A percentile compares a stretch with the other conserved stretches of the same genome.
Conservation (phyloP, 2,888 invertebrate species). For the Drosophila subquinaria region DNA sequence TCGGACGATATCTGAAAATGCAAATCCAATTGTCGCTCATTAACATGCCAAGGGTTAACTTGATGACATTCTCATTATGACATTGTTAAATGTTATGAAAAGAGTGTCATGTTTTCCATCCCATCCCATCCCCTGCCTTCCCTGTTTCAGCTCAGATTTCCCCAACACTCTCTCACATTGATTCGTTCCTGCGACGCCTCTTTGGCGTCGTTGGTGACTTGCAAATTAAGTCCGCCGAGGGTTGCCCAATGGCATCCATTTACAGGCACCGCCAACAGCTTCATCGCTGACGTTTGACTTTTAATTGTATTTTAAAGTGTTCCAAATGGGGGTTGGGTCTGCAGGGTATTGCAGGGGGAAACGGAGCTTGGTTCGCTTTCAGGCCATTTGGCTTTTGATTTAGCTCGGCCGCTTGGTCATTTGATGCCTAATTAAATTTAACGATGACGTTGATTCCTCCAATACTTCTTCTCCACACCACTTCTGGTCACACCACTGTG, state of each 20-base stretch:
- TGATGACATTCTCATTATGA: conserved; percentile 67
- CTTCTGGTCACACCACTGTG: not conserved
- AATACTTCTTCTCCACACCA: conserved; percentile 2
- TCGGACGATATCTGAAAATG: conserved; percentile 34
- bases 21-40: conserved; percentile 53
- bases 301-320: conserved; percentile 80
- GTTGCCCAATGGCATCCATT: conserved; percentile 71
- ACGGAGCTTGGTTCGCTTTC: conserved; percentile 60
- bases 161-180: conserved; percentile 18
- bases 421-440: conserved; percentile 84
- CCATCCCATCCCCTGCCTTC: not conserved
- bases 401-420: conserved; percentile 75
- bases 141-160: conserved; percentile 17
- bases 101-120: conserved; percentile 56
- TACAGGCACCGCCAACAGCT: conserved; percentile 55
- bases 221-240: conserved; percentile 78
- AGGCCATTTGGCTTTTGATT: conserved; percentile 82
- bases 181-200: conserved; percentile 59
- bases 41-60: conserved; percentile 64
- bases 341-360: not conserved
- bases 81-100: conserved; percentile 83
- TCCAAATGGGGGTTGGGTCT: conserved; percentile 17
- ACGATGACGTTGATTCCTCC: conserved; percentile 75
- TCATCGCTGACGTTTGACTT: conserved; percentile 70
- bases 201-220: conserved; percentile 66